phyloP scores from a whole-genome alignment of 2,797 vertebrate genomes.

The Mallotus villosus region DNA sequence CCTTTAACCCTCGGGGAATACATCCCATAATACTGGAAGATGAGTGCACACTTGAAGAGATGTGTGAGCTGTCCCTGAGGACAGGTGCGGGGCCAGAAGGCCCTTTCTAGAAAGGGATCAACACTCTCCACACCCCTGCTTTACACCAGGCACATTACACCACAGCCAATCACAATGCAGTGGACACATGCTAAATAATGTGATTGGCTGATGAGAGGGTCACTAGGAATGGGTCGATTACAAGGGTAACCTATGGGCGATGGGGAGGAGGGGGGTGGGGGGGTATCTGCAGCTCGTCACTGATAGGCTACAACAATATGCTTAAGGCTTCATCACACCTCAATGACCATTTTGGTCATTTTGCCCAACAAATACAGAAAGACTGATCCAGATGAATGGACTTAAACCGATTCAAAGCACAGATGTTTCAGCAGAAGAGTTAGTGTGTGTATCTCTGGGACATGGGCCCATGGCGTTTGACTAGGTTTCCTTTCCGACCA shows the following conservation, averaged over 20 bases:
- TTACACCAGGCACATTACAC: constrained; percentile 38
- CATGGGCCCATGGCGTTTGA: constrained; percentile 24
- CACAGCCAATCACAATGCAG: constrained; percentile 56
- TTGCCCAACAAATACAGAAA: too few relatives aligned
- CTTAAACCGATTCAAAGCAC: constrained; percentile 4
- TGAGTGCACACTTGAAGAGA: too few relatives aligned
- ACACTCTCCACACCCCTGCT: constrained; percentile 36
- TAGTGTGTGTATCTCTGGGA: constrained; percentile 43
- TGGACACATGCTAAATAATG: constrained; percentile 33
- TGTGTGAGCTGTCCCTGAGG: too few relatives aligned
- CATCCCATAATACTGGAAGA: too few relatives aligned
- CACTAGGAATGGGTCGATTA: constrained; percentile 62
- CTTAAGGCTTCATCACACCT: too few relatives aligned
- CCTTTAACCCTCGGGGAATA: too few relatives aligned
- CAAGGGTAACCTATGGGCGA: constrained; percentile 30
- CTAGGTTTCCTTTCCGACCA: constrained; percentile 53
- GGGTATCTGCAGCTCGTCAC: not conserved
- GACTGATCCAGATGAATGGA: too few relatives aligned
- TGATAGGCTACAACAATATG: constrained; percentile 10
- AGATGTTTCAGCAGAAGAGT: constrained; percentile 33
- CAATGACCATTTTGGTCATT: too few relatives aligned
- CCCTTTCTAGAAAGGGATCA: too few relatives aligned
- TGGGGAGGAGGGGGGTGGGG: not conserved
- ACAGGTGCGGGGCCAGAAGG: too few relatives aligned
- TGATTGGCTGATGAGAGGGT: constrained; percentile 48